Conservation (phyloP, 2,113 vertebrate species). For the Xenus cinereus region DNA sequence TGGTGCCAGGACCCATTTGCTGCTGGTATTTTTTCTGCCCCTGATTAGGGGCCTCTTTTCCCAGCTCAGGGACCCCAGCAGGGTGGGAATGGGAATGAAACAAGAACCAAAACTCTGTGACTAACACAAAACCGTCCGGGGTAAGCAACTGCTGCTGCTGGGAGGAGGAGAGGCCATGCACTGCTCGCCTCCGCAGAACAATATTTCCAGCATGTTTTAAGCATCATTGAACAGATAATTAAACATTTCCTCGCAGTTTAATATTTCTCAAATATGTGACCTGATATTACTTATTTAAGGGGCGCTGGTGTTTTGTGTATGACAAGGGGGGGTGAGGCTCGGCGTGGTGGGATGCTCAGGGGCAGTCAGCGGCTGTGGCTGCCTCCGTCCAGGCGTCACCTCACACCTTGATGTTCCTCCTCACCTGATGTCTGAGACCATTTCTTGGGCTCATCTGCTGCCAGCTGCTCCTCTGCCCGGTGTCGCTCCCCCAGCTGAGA, state of each 20-base stretch:
- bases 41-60: neutral
- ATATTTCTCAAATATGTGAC: neutral
- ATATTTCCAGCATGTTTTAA: neutral
- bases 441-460: neutral
- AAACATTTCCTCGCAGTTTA: neutral
- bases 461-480: neutral
- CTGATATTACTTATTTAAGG: neutral
- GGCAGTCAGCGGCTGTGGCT: neutral
- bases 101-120: neutral
- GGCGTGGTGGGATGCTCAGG: accelerated
- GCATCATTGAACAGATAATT: conserved; percentile 5
- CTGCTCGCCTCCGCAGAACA: neutral
- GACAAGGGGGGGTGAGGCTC: neutral
- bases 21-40: neutral
- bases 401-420: neutral
- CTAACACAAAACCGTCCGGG: neutral
- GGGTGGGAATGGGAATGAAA: neutral
- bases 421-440: neutral
- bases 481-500: too few species aligned
- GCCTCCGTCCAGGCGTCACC: accelerated
- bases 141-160: neutral
- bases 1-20: neutral
- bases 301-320: accelerated
- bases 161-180: neutral
- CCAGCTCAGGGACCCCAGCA: accelerated